A percentile compares a stretch with the other conserved stretches of the same genome.
phyloP scores from a whole-genome alignment of 2,888 invertebrate species.

The Hedya salicella region DNA sequence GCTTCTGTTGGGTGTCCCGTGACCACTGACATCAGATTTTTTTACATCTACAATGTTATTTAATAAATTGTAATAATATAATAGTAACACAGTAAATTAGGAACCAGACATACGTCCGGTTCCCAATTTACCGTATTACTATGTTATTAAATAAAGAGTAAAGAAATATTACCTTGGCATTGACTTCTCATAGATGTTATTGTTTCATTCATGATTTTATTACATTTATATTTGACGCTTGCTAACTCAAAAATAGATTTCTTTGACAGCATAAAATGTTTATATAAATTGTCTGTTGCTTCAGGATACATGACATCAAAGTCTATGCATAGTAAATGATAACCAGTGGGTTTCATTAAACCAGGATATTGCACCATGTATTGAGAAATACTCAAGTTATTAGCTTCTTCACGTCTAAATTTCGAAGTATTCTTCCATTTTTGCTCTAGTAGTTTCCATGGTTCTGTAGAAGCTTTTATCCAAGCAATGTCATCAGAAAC shows the following conservation, averaged over 20 bases:
- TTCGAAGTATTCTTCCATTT: slow-evolving; percentile 6
- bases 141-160: too few species aligned
- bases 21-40: too few species aligned
- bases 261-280: background rate
- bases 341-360: slow-evolving; percentile 6
- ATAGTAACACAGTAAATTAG: too few species aligned
- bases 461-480: slow-evolving; percentile 9
- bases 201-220: slow-evolving; percentile 6
- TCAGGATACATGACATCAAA: slow-evolving; percentile 13
- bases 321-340: slow-evolving; percentile 1
- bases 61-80: too few species aligned
- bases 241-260: slow-evolving; percentile 5
- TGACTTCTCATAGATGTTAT: background rate
- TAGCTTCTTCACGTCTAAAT: slow-evolving; percentile 2
- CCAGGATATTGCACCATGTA: slow-evolving; percentile 1
- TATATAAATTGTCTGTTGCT: slow-evolving; percentile 6
- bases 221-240: background rate
- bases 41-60: too few species aligned
- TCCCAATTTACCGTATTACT: too few species aligned
- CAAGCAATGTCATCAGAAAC: slow-evolving; percentile 3
- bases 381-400: background rate
- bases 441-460: slow-evolving; percentile 2
- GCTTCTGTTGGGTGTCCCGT: too few species aligned
- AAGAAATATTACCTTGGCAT: slow-evolving; percentile 2
- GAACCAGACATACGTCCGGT: too few species aligned